phyloP scores from a whole-genome alignment of 2,113 vertebrate species.

The Lipophrys pholis region DNA sequence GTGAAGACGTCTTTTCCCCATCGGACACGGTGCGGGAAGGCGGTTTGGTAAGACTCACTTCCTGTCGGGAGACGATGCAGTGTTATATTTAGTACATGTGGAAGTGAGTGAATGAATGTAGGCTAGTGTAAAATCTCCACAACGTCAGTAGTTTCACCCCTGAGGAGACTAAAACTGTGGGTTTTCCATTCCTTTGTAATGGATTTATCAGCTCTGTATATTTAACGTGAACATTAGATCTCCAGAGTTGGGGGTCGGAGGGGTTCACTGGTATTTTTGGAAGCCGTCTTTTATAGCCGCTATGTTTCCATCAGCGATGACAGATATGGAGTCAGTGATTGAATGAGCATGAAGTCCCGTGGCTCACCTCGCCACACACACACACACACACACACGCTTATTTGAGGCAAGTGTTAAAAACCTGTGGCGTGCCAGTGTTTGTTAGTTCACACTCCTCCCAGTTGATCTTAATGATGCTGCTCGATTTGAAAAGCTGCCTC shows the following conservation, averaged over 20 bases:
- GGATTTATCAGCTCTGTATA: constrained; percentile 34
- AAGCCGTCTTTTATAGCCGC: constrained; percentile 33
- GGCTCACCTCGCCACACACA: constrained; percentile 27
- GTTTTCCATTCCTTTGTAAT: constrained; percentile 15
- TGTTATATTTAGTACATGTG: too few species aligned
- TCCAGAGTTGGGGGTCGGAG: constrained; percentile 12
- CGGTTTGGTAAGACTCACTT: too few species aligned
- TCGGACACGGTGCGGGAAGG: too few species aligned
- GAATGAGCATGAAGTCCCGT: constrained; percentile 53
- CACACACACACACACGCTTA: constrained; percentile 6
- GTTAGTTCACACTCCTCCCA: constrained; percentile 14
- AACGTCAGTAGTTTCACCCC: not conserved
- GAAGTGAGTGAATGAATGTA: not conserved
- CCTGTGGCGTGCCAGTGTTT: constrained; percentile 14
- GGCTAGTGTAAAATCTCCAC: not conserved
- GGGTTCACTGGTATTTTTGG: constrained; percentile 43
- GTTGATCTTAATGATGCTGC: not conserved
- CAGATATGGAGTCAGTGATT: constrained; percentile 59
- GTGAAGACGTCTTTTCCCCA: too few species aligned
- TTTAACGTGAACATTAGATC: constrained; percentile 6
- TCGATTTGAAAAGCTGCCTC: constrained; percentile 19
- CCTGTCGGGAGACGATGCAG: too few species aligned
- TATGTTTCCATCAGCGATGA: constrained; percentile 51
- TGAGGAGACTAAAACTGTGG: not conserved
- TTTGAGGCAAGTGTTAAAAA: constrained; percentile 38